These are phyloP conservation scores for Thamnaconus septentrionalis DNA, from an alignment of 2,113 vertebrate genomes.

Conservation along the genomic window DNA sequence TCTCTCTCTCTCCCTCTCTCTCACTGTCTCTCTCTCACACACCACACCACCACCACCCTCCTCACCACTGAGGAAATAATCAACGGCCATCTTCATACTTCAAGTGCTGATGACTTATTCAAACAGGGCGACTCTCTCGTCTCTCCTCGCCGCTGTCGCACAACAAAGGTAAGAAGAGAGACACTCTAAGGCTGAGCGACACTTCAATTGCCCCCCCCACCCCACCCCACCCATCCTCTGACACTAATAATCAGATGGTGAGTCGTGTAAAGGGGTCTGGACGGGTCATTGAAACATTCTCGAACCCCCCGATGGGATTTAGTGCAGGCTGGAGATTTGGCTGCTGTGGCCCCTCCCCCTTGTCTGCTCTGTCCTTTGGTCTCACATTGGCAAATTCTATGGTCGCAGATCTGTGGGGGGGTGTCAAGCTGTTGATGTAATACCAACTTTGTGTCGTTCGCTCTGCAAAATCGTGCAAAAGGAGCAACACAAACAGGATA, in stretches of 20 bases:
- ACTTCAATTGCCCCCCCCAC: slow-evolving; percentile 76
- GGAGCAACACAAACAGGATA: too few species aligned
- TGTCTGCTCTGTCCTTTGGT: too few species aligned
- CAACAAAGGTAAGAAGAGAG: slow-evolving; percentile 31
- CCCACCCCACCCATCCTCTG: slow-evolving; percentile 34
- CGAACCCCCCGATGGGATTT: slow-evolving; percentile 55
- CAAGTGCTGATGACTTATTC: slow-evolving; percentile 57
- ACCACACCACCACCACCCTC: too few species aligned
- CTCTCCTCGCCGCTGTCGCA: slow-evolving; percentile 41
- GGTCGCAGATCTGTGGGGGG: too few species aligned
- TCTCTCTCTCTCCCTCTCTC: too few species aligned
- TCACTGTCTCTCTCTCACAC: too few species aligned
- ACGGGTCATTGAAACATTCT: slow-evolving; percentile 74
- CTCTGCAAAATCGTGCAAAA: too few species aligned
- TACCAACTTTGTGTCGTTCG: too few species aligned
- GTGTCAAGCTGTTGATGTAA: too few species aligned
- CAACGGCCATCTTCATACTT: slow-evolving; percentile 52
- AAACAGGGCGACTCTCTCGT: slow-evolving; percentile 42
- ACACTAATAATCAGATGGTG: slow-evolving; percentile 74
- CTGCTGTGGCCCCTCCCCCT: slow-evolving; percentile 21
- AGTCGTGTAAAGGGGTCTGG: slow-evolving; percentile 48
- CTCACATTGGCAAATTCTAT: too few species aligned
- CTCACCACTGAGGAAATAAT: slow-evolving; percentile 45
- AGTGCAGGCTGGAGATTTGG: slow-evolving; percentile 52
- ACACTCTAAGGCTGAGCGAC: slow-evolving; percentile 70